Conservation (phyloP, 1,140 invertebrate species). For the Aphidius gifuensis region DNA sequence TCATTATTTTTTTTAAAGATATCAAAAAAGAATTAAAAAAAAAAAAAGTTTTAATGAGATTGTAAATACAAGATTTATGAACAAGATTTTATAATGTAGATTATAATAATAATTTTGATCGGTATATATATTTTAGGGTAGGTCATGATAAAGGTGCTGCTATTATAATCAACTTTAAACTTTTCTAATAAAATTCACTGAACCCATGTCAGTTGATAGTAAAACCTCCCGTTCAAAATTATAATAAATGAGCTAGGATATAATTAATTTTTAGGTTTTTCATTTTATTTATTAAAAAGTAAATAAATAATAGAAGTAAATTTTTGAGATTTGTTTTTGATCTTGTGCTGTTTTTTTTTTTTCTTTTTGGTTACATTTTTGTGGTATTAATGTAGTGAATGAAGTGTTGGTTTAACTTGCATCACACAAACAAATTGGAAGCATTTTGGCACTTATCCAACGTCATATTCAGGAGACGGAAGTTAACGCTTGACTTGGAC, state of each 20-base stretch:
- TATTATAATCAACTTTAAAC: slow-evolving; percentile 1
- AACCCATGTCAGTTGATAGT: not conserved
- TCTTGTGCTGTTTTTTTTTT: not conserved
- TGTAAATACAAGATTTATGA: slow-evolving; percentile 13
- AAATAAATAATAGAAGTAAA: no score
- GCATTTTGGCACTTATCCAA: slow-evolving; percentile 8
- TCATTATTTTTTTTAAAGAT: no score
- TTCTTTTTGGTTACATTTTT: not conserved
- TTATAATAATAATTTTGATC: not conserved
- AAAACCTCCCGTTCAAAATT: not conserved
- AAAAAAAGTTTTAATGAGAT: slow-evolving; percentile 14
- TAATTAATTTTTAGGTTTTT: no score
- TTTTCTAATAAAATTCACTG: slow-evolving; percentile 11
- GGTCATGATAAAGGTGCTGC: not conserved
- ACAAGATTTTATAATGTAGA: not conserved
- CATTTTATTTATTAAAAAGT: not conserved
- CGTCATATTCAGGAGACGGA: slow-evolving; percentile 10
- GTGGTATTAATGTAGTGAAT: slow-evolving; percentile 1
- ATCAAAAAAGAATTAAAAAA: not conserved
- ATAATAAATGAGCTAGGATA: not conserved
- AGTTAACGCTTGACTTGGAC: slow-evolving; percentile 2
- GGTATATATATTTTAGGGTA: not conserved
- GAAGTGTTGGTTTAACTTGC: not conserved
- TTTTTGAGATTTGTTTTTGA: not conserved
- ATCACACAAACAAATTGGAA: not conserved